Evolutionary conservation across 2,888 invertebrate species (phyloP).

Genomic region (Spatulosminthurus flaviceps): DNA sequence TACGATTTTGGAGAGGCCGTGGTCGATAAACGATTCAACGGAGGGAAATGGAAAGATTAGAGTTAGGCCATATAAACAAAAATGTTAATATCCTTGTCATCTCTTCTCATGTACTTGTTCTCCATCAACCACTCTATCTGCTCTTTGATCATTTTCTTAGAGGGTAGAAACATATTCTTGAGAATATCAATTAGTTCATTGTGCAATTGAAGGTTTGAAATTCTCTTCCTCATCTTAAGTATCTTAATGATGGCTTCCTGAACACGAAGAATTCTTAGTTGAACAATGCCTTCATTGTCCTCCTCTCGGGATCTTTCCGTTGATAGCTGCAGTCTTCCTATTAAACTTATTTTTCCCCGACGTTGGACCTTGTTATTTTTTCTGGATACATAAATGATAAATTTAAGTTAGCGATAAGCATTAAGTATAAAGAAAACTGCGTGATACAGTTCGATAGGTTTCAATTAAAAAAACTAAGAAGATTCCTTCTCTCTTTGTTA

Average conservation of each 20-base stretch:
- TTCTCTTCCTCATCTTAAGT: slow-evolving; percentile 95
- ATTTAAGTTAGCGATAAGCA: too few species aligned
- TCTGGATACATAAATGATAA: slow-evolving; percentile 67
- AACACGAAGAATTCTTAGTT: slow-evolving; percentile 89
- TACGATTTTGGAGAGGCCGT: too few species aligned
- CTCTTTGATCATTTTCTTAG: slow-evolving; percentile 99
- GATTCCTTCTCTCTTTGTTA: background rate
- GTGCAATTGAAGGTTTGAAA: slow-evolving; percentile 93
- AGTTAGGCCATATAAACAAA: slow-evolving; percentile 95
- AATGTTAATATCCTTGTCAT: slow-evolving; percentile 96
- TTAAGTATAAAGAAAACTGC: too few species aligned
- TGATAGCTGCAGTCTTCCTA: slow-evolving; percentile 93
- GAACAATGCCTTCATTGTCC: slow-evolving; percentile 98
- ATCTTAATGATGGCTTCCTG: slow-evolving; percentile 99
- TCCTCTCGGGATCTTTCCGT: slow-evolving; percentile 95
- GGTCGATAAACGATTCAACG: too few species aligned
- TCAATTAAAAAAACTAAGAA: too few species aligned
- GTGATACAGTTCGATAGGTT: too few species aligned
- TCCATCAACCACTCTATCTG: slow-evolving; percentile 99
- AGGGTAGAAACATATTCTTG: slow-evolving; percentile 99
- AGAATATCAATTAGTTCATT: slow-evolving; percentile 97
- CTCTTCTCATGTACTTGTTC: slow-evolving; percentile 95
- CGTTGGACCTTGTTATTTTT: slow-evolving; percentile 96
- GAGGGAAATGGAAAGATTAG: background rate
- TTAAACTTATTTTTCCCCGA: slow-evolving; percentile 94